Evolutionary conservation across 2,113 vertebrate species (phyloP), one percentile per base, ranked within the genome.

Genomic region (Pelecanus crispus): DNA sequence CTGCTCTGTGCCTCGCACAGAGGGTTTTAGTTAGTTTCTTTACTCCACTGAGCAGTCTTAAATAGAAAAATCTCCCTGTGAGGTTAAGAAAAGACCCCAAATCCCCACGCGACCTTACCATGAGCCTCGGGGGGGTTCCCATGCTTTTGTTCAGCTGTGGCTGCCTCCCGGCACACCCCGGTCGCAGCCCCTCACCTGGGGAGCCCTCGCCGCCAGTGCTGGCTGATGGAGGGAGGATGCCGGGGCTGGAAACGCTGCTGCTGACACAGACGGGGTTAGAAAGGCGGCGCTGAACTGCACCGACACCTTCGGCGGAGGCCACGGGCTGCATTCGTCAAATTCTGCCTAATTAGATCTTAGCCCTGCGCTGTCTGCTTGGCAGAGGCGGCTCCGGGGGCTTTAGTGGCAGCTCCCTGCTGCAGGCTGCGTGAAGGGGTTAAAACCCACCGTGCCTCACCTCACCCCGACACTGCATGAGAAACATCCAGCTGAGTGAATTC

Each of bases 91-190:
- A 29, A n/a, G 21, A 18, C 49, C 34, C 34, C 49, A 28, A 34
- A 45, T 18, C 25, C 44, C 12, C 2, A 1, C 1, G 26, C 0
- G 6, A 44, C 38, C 31, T 31, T 58, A 47, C 45, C 10, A 1
- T 13, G 36, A 31, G 18, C n/a, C 25, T 40, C 9, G 1, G 47
- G n/a, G 40, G 24, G 14, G n/a, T 18, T 53, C 20, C 21, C 3
- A 6, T 17, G 49, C 18, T 50, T 58, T 47, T 36, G 8, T 45
- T n/a, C 1, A 10, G 42, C 55, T 36, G 42, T 6, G 2, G 22
- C 22, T 40, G 38, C 50, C 29, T 20, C 75, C 34, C 1, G 5
- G 44, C 13, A 15, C 26, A 5, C 22, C 44, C 20, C 16, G 1
- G 4, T 45, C 72, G 7, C 70, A 2, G 68, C 15, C 28, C 49